phyloP scores from a whole-genome alignment of 2,888 invertebrate species.

The Mongoloraphidia duomilia region DNA sequence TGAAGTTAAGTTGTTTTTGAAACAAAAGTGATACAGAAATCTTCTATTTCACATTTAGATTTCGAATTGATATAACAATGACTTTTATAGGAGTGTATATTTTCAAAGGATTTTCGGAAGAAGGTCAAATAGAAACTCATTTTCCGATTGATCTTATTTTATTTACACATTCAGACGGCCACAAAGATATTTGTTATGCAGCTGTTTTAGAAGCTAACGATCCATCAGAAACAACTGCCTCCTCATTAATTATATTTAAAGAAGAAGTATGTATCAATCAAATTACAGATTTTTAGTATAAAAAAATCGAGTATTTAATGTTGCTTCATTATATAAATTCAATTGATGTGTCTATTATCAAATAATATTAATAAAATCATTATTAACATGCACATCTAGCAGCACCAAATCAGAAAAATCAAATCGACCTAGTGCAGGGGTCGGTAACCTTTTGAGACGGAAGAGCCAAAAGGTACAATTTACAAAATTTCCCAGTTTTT shows the following conservation, averaged over 20 bases:
- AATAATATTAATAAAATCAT: too few species aligned
- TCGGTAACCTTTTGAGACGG: too few species aligned
- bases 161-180: conserved; percentile 21
- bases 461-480: too few species aligned
- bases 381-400: too few species aligned
- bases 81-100: conserved; percentile 26
- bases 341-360: too few species aligned
- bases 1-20: neutral
- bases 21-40: neutral
- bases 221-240: neutral
- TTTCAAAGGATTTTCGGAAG: conserved; percentile 28
- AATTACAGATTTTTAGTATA: conserved; percentile 1
- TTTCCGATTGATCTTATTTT: conserved; percentile 33
- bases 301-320: neutral
- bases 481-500: too few species aligned
- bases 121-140: conserved; percentile 26
- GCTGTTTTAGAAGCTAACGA: conserved; percentile 20
- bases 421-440: too few species aligned
- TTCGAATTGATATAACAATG: conserved; percentile 6
- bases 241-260: neutral
- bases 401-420: too few species aligned
- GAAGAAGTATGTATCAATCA: neutral
- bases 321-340: too few species aligned
- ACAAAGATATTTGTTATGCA: conserved; percentile 26
- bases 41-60: conserved; percentile 1